Conservation (phyloP, 2,113 vertebrate genomes). For the Pholis gunnellus region DNA sequence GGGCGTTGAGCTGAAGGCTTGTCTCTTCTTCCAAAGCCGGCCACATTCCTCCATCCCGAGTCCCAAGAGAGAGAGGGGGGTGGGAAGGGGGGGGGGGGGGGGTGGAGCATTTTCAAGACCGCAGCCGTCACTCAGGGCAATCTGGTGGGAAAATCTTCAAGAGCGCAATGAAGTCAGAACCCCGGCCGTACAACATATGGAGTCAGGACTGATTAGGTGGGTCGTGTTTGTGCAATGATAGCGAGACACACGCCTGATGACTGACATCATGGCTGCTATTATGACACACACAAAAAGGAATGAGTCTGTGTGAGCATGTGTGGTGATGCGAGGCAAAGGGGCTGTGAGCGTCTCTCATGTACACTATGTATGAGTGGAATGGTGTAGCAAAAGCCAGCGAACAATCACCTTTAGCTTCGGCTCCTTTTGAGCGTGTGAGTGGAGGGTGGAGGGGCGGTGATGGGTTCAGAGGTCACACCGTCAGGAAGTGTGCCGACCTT, state of each 20-base stretch:
- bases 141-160: slow-evolving; percentile 74
- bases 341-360: not conserved
- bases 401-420: not conserved
- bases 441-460: not conserved
- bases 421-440: not conserved
- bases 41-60: slow-evolving; percentile 74
- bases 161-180: slow-evolving; percentile 54
- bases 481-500: slow-evolving; percentile 37
- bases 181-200: slow-evolving; percentile 45
- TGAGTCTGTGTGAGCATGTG: not conserved
- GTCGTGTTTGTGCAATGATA: slow-evolving; percentile 44
- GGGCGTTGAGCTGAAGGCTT: slow-evolving; percentile 50
- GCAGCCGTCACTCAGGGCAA: slow-evolving; percentile 64
- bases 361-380: not conserved
- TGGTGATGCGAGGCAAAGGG: not conserved
- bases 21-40: slow-evolving; percentile 61
- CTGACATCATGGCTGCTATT: slow-evolving; percentile 7
- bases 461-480: slow-evolving; percentile 37
- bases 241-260: slow-evolving; percentile 23
- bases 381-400: not conserved
- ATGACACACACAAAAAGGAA: slow-evolving; percentile 18
- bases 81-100: slow-evolving; percentile 15
- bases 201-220: slow-evolving; percentile 44
- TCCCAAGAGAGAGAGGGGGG: slow-evolving; percentile 62
- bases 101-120: slow-evolving; percentile 69